Base-by-base conservation (phyloP, 2,888 invertebrate genomes). In the Oscheius onirici region DNA sequence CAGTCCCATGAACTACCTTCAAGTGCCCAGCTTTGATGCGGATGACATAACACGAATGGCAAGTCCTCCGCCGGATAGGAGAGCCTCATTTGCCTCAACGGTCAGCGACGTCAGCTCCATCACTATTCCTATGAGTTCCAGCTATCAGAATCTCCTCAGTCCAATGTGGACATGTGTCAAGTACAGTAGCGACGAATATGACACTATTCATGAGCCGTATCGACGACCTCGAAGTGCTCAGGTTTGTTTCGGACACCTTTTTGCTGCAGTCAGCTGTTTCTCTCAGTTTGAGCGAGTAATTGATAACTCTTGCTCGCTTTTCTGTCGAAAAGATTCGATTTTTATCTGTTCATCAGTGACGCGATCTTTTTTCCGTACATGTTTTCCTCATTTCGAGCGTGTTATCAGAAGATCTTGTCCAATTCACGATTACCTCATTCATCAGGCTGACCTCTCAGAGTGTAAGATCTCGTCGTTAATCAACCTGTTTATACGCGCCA, bases 71-170 rank as follows among this genome's bases (percentile, higher is more conserved):
- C 86, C 86, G 8, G 83, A 85, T 51, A 71, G 85, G 34, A 68
- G 86, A 43, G 77, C 78, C 49, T 75, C 75, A 15, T 81, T 79
- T 44, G 79, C 83, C 8, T 84, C 85, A 40, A 83, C 84, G 22
- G 71, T 75, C 43, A 80, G 81, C 34, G 84, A 83, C 41, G 73
- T 78, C 34, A 84, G 84, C 51, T 74, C 78, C 11, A 74, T 81
- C 41, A 79, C 81, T 13, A 82, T 83, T 57, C 80, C 85, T 10
- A 77, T 80, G 71, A 80, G 79, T 11, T 73, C 76, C 13, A 78
- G 78, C 51, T 84, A 84, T 76, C 84, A 84, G 71, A 85, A 83
- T 44, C 72, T 86, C 51, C 72, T 86, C n/a, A 83, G 82, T 6
- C 85, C 86, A 5, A 74, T 79, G 77, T 82, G 82, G 82, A 77